phyloP scores from a whole-genome alignment of 1,140 invertebrate genomes.

The Myzus persicae region DNA sequence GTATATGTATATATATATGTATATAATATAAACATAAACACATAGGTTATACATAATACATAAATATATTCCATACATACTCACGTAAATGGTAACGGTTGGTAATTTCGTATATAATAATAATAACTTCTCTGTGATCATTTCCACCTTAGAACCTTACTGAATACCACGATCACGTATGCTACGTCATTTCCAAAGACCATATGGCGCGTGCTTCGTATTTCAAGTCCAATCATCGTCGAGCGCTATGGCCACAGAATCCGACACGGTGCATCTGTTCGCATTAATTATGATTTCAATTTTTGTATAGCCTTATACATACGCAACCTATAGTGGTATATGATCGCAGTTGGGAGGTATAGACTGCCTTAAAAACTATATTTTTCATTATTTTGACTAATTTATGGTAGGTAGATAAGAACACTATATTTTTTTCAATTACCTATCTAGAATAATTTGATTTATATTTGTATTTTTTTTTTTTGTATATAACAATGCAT shows the following conservation, averaged over 20 bases:
- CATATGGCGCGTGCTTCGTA: conserved; percentile 48
- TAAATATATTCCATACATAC: not conserved
- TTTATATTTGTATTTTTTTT: too few relatives aligned
- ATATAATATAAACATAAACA: not conserved
- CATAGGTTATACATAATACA: not conserved
- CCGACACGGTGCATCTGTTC: conserved; percentile 43
- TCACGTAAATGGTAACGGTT: not conserved
- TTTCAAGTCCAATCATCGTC: conserved; percentile 39
- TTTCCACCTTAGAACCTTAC: conserved; percentile 29
- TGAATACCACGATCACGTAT: conserved; percentile 1
- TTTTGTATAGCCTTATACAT: not conserved
- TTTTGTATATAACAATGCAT: not conserved
- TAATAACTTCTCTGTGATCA: conserved; percentile 10
- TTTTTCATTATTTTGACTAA: not conserved
- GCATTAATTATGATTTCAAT: conserved; percentile 51
- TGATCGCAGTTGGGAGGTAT: not conserved
- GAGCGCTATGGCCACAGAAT: not conserved
- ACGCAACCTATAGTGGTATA: not conserved
- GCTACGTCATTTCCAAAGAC: not conserved
- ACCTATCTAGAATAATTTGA: not conserved
- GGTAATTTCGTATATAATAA: not conserved
- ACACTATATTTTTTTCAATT: not conserved
- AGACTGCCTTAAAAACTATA: not conserved
- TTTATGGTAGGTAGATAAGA: not conserved
- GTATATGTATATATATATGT: not conserved